Base-by-base conservation (phyloP, 2,113 vertebrate genomes). In the Scomber colias region DNA sequence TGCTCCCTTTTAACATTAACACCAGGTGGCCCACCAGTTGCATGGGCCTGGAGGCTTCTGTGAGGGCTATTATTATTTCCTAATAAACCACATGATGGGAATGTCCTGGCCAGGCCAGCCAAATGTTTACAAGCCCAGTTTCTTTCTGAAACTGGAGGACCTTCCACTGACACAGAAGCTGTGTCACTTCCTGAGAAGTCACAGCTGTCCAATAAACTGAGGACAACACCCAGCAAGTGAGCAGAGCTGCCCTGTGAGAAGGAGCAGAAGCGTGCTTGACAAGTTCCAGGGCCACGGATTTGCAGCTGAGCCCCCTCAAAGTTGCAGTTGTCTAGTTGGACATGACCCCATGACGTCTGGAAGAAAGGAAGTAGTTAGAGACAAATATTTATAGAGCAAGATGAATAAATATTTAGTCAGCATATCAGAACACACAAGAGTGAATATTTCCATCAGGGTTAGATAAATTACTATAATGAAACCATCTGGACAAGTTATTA, bases 121-220 rank as follows among this genome's bases (percentile, higher is more conserved):
- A 98, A 91, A 77, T 98, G 96, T 79, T 96, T 97, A 87, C 95
- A 97, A 72, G 97, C 97, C 97, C 97, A 97, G 92, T 97, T 98
- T 71, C 91, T 94, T 60, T 97, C 96, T 3, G 95, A 95, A n/a
- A 95, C 95, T 0, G 95, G 96, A 21, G 95, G 95, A 30, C 97
- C 96, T 85, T 98, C 97, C 10, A 98, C 92, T 0, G 96, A 97
- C 62, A 98, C 95, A 0, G 96, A 97, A n/a, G 96, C 95, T 0
- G 95, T 95, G 85, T 98, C 97, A 1, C 97, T 98, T 67, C 96
- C 95, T 0, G 94, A 93, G 80, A 99, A 98, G 76, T 98, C 97
- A 40, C 97, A 98, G 91, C 95, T 97, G 92, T 97, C 96, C 90
- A 98, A 85, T 35, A 98, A 50, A 54, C 96, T 96, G 55, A 97